Evolutionary conservation across 2,113 vertebrate genomes (phyloP).

Genomic region (Ammodytes marinus): DNA sequence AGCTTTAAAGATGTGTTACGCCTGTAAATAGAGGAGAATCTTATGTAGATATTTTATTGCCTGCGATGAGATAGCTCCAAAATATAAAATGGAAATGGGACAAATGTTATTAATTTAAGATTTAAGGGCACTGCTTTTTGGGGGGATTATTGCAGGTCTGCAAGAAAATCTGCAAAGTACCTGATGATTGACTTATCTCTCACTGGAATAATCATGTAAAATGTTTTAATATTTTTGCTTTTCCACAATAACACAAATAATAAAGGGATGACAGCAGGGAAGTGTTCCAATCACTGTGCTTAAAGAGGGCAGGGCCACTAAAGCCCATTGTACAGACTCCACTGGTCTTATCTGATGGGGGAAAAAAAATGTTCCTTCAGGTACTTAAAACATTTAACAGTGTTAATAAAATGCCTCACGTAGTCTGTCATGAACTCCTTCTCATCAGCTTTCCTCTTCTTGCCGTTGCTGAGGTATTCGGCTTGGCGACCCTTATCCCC

Average conservation of each 20-base stretch:
- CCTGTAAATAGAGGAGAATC: conserved; percentile 4
- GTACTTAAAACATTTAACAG: conserved; percentile 47
- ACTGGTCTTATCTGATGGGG: conserved; percentile 4
- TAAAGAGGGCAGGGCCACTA: conserved; percentile 16
- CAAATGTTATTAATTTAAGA: conserved; percentile 16
- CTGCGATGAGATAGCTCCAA: background rate
- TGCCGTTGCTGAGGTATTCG: conserved; percentile 93
- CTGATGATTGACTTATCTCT: conserved; percentile 7
- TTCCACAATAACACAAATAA: background rate
- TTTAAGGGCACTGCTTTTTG: background rate
- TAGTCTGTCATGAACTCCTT: conserved; percentile 93
- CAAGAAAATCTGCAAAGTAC: conserved; percentile 3
- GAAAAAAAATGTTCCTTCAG: conserved; percentile 33
- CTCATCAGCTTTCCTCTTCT: conserved; percentile 94
- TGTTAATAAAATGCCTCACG: conserved; percentile 77
- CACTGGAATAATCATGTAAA: background rate
- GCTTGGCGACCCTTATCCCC: conserved; percentile 90
- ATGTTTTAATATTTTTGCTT: background rate
- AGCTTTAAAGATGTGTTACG: background rate
- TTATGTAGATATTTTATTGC: conserved; percentile 16
- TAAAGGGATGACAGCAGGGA: background rate
- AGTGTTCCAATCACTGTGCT: conserved; percentile 27
- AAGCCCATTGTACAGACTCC: conserved; percentile 8
- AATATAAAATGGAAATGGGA: background rate
- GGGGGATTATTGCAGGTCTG: background rate